A percentile compares a stretch with the other conserved stretches of the same genome.
These are phyloP conservation scores for Cotesia congregata DNA, from an alignment of 2,888 invertebrate species.

Conservation along the genomic window DNA sequence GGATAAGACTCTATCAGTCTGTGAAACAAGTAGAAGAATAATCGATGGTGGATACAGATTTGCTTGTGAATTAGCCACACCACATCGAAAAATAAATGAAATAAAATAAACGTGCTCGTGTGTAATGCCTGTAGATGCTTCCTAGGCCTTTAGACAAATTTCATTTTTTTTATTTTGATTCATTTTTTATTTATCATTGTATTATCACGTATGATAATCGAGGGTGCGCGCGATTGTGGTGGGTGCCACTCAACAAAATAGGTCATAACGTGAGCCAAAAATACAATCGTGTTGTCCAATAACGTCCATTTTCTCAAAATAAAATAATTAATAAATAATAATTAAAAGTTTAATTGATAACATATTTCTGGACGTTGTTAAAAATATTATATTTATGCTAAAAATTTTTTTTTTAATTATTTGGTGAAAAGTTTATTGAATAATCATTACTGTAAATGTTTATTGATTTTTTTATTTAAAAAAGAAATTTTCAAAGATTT, in stretches of 20 bases:
- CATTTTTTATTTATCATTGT: slow-evolving; percentile 48
- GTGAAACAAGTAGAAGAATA: neutral
- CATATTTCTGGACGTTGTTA: neutral
- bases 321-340: slow-evolving; percentile 38
- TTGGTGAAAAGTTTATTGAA: too few species aligned
- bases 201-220: slow-evolving; percentile 56
- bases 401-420: too few species aligned
- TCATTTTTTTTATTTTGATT: slow-evolving; percentile 31
- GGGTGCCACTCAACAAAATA: slow-evolving; percentile 67
- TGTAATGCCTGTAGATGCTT: slow-evolving; percentile 22
- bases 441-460: too few species aligned
- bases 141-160: slow-evolving; percentile 1
- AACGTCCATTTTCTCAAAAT: slow-evolving; percentile 42
- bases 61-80: slow-evolving; percentile 68
- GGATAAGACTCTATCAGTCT: slow-evolving; percentile 31
- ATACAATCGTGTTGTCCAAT: slow-evolving; percentile 57
- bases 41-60: slow-evolving; percentile 35
- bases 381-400: too few species aligned
- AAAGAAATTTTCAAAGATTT: too few species aligned
- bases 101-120: slow-evolving; percentile 57
- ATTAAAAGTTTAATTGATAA: slow-evolving; percentile 48
- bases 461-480: too few species aligned
- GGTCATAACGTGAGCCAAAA: slow-evolving; percentile 64
- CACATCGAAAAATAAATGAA: slow-evolving; percentile 63
- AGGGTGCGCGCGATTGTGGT: slow-evolving; percentile 60